Percentiles rank a stretch among this genome's conserved stretches.
These are phyloP conservation scores for Falco berigora DNA, from an alignment of 2,797 vertebrate genomes.

Conservation along the genomic window DNA sequence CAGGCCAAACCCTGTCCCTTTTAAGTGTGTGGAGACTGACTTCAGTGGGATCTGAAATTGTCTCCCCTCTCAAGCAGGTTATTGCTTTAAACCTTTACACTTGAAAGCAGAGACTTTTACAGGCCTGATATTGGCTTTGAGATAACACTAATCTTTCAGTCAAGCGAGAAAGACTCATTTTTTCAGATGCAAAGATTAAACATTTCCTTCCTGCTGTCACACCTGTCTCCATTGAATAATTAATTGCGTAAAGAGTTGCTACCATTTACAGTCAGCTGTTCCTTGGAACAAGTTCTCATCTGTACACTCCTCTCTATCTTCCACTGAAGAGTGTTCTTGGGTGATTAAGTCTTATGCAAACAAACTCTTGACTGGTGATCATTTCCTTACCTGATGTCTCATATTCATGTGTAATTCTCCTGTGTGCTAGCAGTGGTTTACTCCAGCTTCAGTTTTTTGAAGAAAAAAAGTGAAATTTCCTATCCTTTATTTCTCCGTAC, in stretches of 20 bases:
- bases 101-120: not conserved
- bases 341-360: not conserved
- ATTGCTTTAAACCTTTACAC: not conserved
- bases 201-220: not conserved
- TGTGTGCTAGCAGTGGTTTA: not conserved
- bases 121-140: not conserved
- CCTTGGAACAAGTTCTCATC: not conserved
- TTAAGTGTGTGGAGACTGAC: not conserved
- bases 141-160: not conserved
- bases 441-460: not conserved
- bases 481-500: not conserved
- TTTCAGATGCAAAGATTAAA: conserved; percentile 2
- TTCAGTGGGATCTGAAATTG: not conserved
- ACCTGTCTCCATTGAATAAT: not conserved
- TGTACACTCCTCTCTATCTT: not conserved
- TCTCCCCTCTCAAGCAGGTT: not conserved
- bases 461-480: not conserved
- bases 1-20: not conserved
- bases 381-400: not conserved
- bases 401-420: not conserved
- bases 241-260: not conserved
- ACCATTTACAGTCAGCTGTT: not conserved
- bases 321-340: not conserved
- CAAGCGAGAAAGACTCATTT: not conserved
- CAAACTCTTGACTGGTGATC: not conserved